Evolutionary conservation across 2,113 vertebrate genomes (phyloP), one percentile per base, ranked within the genome.

Genomic region (Melanocharis versteri): DNA sequence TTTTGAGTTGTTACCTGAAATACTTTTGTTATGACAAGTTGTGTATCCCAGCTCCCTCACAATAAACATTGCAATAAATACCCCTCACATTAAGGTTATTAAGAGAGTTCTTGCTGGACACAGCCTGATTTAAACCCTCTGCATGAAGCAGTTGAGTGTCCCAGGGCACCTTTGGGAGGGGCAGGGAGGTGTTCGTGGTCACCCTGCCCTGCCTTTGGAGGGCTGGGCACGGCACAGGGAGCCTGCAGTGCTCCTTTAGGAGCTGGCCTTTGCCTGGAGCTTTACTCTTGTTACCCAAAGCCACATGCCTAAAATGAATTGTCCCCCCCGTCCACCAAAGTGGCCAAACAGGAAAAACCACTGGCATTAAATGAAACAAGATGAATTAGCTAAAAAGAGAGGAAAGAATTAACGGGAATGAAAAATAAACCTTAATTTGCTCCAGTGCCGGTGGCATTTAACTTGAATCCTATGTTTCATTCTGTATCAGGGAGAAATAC

Each of bases 21-120:
- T 20, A 28, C 22, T 35, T 78, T 56, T 33, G 3, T 42, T 31
- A 0, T 18, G 6, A 11, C 3, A 0, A 68, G 27, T 22, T 44
- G 10, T 73, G 45, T 30, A 4, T 24, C 53, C 3, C 26, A 35
- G 35, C 23, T 54, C 10, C 9, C 37, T 42, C 44, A 4, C 8
- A 11, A 1, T 7, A 11, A 48, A 1, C 18, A 4, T 0, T 26
- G 47, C 65, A 24, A 1, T 13, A 39, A 9, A 0, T 5, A 6
- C 9, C 39, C 6, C 37, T 60, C 20, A 2, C 2, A 2, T 2
- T 2, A 1, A 30, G 48, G 66, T 35, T 22, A 4, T 11, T 42
- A 2, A 2, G 24, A 26, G 33, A 6, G 6, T 6, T 62, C 57
- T n/a, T 7, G 7, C n/a, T 30, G 39, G 2, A 1, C 7, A 1